Evolutionary conservation across 2,888 invertebrate genomes (phyloP), one percentile per base, ranked within the genome.

Genomic region (Saturnia japonica): DNA sequence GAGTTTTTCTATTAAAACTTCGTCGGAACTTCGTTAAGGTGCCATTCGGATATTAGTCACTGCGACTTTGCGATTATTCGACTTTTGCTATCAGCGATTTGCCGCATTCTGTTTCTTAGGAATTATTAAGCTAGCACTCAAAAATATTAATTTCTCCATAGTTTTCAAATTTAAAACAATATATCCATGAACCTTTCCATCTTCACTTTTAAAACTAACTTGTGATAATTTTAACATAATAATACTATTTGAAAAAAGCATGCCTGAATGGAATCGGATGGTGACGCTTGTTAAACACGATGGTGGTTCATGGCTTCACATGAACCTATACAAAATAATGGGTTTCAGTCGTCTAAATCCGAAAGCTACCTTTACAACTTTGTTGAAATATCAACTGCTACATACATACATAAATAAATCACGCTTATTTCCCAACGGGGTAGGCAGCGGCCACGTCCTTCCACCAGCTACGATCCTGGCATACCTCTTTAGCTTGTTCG

Each of bases 1-100:
- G 73, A 75, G 75, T 76, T 74, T 73, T 73, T 72, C 51, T 70
- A 70, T 74, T 72, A 72, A 67, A 72, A 77, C 74, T 76, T 76
- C 40, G 40, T 8, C 64, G 71, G 28, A 34, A 62, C 60, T 62
- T 34, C 19, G 28, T 69, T 69, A 60, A 68, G 57, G 57, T 60
- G 28, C 28, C 25, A 8, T 60, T 60, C 28, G 25, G 28, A 14
- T 25, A 60, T 14, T 28, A 51, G 57, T 25, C 14, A 22, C 54
- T 1, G 22, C 1, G 9, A 22, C 22, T 60, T 60, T 60, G 54
- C 22, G 22, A 51, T 19, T 9, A 7, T n/a, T n/a, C 51, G 47
- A 47, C 7, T 47, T 47, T 4, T 47, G 12, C 19, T 19, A 47
- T 6, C 47, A 4, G 3, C 6, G 2, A 34, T 34, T 34, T 6